These are phyloP conservation scores for Megalops atlanticus DNA, from an alignment of 2,113 vertebrate genomes.

Conservation along the genomic window DNA sequence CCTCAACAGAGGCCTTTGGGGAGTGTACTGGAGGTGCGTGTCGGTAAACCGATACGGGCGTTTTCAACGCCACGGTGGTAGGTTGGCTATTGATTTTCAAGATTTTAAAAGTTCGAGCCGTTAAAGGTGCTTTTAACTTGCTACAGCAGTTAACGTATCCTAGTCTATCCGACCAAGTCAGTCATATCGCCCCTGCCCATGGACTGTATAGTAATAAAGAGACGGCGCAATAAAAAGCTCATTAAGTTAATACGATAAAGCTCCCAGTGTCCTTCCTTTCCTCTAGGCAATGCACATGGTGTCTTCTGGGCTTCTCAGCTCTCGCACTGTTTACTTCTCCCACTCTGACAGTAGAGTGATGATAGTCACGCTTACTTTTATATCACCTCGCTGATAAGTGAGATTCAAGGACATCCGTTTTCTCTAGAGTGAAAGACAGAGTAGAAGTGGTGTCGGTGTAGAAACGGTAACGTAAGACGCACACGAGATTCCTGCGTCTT, in stretches of 20 bases:
- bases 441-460: not conserved
- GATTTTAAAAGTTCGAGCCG: conserved; percentile 1
- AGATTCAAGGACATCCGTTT: not conserved
- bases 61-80: conserved; percentile 3
- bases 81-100: not conserved
- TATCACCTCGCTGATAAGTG: not conserved
- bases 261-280: conserved; percentile 13
- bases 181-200: not conserved
- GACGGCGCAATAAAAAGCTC: conserved; percentile 5
- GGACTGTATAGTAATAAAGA: not conserved
- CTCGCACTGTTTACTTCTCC: not conserved
- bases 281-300: not conserved
- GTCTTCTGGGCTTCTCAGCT: not conserved
- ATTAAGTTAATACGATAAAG: conserved; percentile 14
- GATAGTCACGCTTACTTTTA: not conserved
- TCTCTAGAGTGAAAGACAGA: not conserved
- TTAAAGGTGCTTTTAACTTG: not conserved
- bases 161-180: not conserved
- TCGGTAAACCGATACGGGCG: conserved; percentile 28
- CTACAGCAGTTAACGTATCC: not conserved
- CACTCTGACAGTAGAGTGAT: not conserved
- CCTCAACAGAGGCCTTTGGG: conserved; percentile 39
- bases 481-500: not conserved
- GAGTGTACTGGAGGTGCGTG: conserved; percentile 13
- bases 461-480: not conserved